Conservation (phyloP, 2,888 invertebrate genomes). For the Drosophila mimica region DNA sequence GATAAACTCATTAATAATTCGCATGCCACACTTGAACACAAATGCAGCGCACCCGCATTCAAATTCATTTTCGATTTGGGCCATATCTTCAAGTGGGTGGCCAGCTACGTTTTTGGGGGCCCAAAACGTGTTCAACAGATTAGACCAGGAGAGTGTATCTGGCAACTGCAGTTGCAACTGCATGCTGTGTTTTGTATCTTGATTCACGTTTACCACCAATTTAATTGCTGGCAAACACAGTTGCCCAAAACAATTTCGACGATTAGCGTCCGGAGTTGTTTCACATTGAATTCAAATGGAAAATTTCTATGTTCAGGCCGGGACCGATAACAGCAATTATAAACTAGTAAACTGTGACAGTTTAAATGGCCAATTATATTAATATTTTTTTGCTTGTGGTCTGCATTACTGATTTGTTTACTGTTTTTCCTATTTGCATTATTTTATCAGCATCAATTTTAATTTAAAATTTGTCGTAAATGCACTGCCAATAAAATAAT, state of each 20-base stretch:
- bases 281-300: slow-evolving; percentile 71
- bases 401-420: slow-evolving; percentile 54
- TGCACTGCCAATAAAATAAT: slow-evolving; percentile 51
- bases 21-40: slow-evolving; percentile 55
- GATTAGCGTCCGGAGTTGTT: slow-evolving; percentile 67
- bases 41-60: slow-evolving; percentile 10
- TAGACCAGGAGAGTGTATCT: background rate
- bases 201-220: slow-evolving; percentile 65
- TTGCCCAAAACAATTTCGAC: slow-evolving; percentile 13
- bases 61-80: slow-evolving; percentile 27
- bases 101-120: background rate
- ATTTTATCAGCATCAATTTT: slow-evolving; percentile 48
- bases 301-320: slow-evolving; percentile 47
- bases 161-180: slow-evolving; percentile 19
- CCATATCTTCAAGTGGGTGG: slow-evolving; percentile 7
- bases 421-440: slow-evolving; percentile 66
- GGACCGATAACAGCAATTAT: slow-evolving; percentile 54
- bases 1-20: slow-evolving; percentile 72
- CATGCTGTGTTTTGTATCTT: slow-evolving; percentile 34
- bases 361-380: slow-evolving; percentile 5
- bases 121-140: slow-evolving; percentile 18
- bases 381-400: slow-evolving; percentile 5
- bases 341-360: slow-evolving; percentile 7
- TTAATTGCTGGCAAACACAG: slow-evolving; percentile 71
- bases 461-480: slow-evolving; percentile 59